Percentiles rank a stretch among this genome's conserved stretches.
Conservation (phyloP, 2,888 invertebrate genomes). For the Stramonita haemastoma region DNA sequence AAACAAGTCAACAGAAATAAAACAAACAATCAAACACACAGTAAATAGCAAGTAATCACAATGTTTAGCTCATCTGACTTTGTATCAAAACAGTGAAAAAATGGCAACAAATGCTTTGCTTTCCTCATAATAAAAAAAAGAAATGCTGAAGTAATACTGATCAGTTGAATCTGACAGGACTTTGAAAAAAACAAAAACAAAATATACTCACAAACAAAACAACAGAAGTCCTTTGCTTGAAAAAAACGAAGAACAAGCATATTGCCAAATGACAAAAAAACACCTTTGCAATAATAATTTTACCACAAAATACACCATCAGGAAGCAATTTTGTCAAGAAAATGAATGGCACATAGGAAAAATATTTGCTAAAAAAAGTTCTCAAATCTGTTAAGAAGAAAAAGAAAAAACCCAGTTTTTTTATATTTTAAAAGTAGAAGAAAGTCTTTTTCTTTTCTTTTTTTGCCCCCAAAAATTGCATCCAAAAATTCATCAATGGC, state of each 20-base stretch:
- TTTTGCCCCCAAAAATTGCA: too few relatives aligned
- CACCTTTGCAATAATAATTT: too few relatives aligned
- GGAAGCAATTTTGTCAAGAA: too few relatives aligned
- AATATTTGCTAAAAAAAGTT: too few relatives aligned
- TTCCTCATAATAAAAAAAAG: neutral
- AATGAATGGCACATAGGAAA: too few relatives aligned
- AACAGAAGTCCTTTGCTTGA: neutral
- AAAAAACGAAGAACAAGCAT: neutral
- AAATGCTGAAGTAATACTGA: neutral
- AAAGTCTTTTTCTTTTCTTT: too few relatives aligned
- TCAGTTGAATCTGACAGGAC: neutral
- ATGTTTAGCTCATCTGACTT: neutral
- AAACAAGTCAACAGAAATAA: neutral
- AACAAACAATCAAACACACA: neutral
- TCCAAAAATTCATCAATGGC: too few relatives aligned
- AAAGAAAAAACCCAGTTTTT: too few relatives aligned
- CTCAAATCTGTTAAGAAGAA: too few relatives aligned
- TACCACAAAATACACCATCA: too few relatives aligned
- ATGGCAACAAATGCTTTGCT: neutral
- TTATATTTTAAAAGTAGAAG: too few relatives aligned
- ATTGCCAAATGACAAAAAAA: too few relatives aligned
- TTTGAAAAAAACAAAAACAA: neutral
- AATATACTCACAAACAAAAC: neutral
- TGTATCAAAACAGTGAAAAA: neutral
- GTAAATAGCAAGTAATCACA: neutral